Evolutionary conservation across 2,113 vertebrate genomes (phyloP).

Genomic region (Pantherophis guttatus): DNA sequence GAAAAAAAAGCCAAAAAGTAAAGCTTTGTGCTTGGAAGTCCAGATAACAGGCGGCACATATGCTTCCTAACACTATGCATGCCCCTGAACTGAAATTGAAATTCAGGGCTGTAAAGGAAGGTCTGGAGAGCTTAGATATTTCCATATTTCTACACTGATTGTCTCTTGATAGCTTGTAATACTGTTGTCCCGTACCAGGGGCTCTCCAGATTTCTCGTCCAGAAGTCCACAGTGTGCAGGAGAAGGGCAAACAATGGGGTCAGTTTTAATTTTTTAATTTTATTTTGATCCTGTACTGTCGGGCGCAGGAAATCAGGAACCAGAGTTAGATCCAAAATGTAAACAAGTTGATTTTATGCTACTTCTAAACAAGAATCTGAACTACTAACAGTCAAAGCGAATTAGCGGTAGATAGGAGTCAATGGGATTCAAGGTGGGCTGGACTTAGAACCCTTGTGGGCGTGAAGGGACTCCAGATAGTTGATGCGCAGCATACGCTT

Average conservation of each 20-base stretch:
- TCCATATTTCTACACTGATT: background rate
- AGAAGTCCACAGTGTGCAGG: background rate
- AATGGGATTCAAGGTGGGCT: background rate
- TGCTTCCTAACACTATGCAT: constrained; percentile 22
- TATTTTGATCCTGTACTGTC: background rate
- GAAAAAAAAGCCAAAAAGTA: constrained; percentile 62
- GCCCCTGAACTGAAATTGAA: constrained; percentile 29
- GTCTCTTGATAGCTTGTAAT: background rate
- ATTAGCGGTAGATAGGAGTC: background rate
- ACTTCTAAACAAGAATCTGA: background rate
- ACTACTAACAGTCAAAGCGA: background rate
- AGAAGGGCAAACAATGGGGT: background rate
- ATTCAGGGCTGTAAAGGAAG: constrained; percentile 35
- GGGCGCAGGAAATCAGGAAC: background rate
- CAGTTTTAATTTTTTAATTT: background rate
- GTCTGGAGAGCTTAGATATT: constrained; percentile 38
- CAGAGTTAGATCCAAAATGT: background rate
- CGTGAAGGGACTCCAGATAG: background rate
- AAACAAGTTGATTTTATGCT: background rate
- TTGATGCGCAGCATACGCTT: background rate
- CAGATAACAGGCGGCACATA: constrained; percentile 49
- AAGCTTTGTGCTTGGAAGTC: constrained; percentile 49
- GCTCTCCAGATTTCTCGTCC: background rate
- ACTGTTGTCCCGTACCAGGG: background rate
- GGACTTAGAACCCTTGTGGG: background rate